phyloP scores from a whole-genome alignment of 1,140 invertebrate genomes.

The Diuraphis noxia region DNA sequence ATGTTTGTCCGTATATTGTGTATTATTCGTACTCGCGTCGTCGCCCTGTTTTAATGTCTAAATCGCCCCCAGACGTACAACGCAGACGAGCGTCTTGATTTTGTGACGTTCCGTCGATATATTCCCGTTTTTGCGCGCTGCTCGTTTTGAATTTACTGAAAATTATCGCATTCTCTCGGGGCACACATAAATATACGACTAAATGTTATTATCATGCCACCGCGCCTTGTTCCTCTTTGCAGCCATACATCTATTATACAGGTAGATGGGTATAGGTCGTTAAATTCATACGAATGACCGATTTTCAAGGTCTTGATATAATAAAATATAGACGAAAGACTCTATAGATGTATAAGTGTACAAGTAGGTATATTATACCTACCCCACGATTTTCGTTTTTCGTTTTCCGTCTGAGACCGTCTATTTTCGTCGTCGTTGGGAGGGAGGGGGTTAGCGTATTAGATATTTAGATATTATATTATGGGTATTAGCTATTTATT shows the following conservation, averaged over 20 bases:
- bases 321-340: background rate
- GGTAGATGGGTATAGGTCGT: too few relatives aligned
- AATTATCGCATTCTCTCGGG: conserved; percentile 14
- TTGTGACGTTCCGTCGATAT: background rate
- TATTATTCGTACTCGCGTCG: background rate
- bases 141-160: background rate
- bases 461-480: background rate
- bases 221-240: background rate
- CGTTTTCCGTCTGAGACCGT: background rate
- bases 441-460: background rate
- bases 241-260: background rate
- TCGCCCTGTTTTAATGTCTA: background rate
- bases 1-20: background rate
- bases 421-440: background rate
- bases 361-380: too few relatives aligned
- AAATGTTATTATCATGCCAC: conserved; percentile 4
- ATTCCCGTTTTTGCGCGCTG: background rate
- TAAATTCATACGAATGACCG: background rate
- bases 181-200: background rate
- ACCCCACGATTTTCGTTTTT: background rate
- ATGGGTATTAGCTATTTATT: too few relatives aligned
- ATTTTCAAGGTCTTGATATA: background rate
- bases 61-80: background rate
- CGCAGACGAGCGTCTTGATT: background rate
- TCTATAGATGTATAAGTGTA: too few relatives aligned